Evolutionary conservation across 2,888 invertebrate genomes (phyloP), one percentile per base, ranked within the genome.

Genomic region (Unio delphinus): DNA sequence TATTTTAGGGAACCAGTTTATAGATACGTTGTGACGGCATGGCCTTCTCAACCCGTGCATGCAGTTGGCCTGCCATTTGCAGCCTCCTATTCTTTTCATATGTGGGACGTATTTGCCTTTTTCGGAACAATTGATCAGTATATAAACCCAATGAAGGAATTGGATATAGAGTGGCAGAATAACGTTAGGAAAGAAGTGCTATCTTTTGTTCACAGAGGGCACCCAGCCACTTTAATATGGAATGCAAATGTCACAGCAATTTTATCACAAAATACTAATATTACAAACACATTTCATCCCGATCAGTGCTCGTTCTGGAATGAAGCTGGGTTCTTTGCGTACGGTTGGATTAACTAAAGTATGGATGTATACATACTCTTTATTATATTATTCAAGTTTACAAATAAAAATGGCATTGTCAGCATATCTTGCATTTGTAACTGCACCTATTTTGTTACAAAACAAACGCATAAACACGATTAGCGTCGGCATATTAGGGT

Each of bases 31-130:
- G 77, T 82, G 8, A 83, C 81, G n/a, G 76, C 80, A 55, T 66
- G 45, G 55, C 86, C 86, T 20, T 83, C 85, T 18, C 69, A 68
- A 28, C 79, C 83, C 0, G 78, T 84, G 56, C 70, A 79, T 70
- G 26, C 70, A n/a, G 56, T 73, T 61, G 71, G 80, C 60, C 61
- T 73, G 26, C 73, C 75, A 28, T 74, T 73, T 67, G 72, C 71
- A 18, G 73, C 77, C 7, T 65, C 74, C 28, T 84, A 83, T 64
- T 73, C 82, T 20, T 83, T 84, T 65, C 87, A 87, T 66, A 72
- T 76, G 58, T 84, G 82, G 81, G 87, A 86, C 69, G 62, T 77
- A 15, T 79, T 82, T 56, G 85, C 85, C 11, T 87, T 84, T 67
- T 83, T 86, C 55, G 83, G 79, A 20, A 65, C 72, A 26, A 78